Evolutionary conservation across 1,140 invertebrate species (phyloP).

Genomic region (Drosophila insularis): DNA sequence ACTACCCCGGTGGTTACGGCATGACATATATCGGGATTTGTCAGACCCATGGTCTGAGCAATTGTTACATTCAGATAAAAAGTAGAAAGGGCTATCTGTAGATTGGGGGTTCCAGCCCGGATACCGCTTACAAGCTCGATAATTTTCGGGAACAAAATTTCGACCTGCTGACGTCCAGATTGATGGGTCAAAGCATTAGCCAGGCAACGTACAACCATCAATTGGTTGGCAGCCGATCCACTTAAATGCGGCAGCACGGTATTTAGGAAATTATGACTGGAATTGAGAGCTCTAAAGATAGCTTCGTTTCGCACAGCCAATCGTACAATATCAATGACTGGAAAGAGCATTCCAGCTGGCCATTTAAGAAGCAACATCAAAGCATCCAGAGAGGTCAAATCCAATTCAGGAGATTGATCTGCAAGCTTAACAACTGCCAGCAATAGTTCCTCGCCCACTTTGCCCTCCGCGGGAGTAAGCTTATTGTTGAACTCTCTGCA

Average conservation of each 20-base stretch:
- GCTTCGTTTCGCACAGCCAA: slow-evolving; percentile 88
- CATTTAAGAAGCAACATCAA: slow-evolving; percentile 88
- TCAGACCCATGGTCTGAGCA: slow-evolving; percentile 82
- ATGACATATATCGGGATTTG: slow-evolving; percentile 82
- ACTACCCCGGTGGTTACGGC: slow-evolving; percentile 83
- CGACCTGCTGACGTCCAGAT: slow-evolving; percentile 85
- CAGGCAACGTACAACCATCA: slow-evolving; percentile 89
- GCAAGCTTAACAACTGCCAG: slow-evolving; percentile 86
- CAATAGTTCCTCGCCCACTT: slow-evolving; percentile 84
- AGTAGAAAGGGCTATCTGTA: slow-evolving; percentile 90
- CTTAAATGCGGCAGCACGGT: slow-evolving; percentile 79
- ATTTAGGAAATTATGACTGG: slow-evolving; percentile 82
- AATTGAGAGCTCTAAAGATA: slow-evolving; percentile 85
- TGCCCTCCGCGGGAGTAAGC: slow-evolving; percentile 81
- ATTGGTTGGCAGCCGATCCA: slow-evolving; percentile 87
- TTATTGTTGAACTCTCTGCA: slow-evolving; percentile 89
- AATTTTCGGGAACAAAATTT: slow-evolving; percentile 85
- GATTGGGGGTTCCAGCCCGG: slow-evolving; percentile 86
- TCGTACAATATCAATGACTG: slow-evolving; percentile 92
- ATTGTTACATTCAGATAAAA: slow-evolving; percentile 90
- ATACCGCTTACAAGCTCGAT: slow-evolving; percentile 84
- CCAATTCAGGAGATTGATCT: slow-evolving; percentile 74
- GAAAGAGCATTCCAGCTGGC: slow-evolving; percentile 92
- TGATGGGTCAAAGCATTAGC: slow-evolving; percentile 89
- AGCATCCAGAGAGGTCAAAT: slow-evolving; percentile 84